Conservation (phyloP, 2,888 invertebrate genomes). For the Cacoxenus indagator region DNA sequence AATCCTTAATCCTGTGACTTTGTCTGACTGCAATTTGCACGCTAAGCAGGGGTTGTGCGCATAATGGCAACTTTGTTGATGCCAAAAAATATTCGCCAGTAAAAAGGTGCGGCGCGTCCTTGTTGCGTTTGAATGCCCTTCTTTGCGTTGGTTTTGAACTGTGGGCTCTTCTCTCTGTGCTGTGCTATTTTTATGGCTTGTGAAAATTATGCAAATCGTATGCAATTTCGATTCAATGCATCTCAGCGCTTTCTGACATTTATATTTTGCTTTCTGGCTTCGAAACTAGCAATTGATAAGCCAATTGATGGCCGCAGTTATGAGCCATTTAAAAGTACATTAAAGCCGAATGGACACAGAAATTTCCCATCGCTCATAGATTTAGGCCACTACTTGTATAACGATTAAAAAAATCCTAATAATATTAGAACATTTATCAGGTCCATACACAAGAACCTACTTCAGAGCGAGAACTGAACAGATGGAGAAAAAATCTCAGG, state of each 20-base stretch:
- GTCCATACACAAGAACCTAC: no score
- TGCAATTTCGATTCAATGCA: neutral
- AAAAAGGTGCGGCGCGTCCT: neutral
- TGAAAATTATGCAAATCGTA: slow-evolving; percentile 19
- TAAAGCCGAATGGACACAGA: no score
- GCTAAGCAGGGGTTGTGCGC: no score
- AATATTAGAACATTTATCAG: no score
- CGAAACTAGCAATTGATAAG: neutral
- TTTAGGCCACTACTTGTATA: no score
- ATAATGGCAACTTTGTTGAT: neutral
- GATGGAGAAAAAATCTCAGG: no score
- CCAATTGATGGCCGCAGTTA: no score
- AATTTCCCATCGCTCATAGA: no score
- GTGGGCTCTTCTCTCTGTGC: neutral
- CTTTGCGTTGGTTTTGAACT: neutral
- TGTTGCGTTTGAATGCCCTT: neutral
- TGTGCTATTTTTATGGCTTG: neutral
- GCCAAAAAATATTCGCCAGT: neutral
- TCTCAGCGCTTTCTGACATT: neutral
- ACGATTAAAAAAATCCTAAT: no score
- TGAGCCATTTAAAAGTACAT: no score
- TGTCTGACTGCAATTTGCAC: neutral
- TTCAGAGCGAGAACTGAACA: no score
- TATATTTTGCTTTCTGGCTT: neutral
- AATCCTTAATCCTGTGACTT: neutral